Evolutionary conservation across 2,888 invertebrate species (phyloP).

Genomic region (Gymnoscelis rufifasciata): DNA sequence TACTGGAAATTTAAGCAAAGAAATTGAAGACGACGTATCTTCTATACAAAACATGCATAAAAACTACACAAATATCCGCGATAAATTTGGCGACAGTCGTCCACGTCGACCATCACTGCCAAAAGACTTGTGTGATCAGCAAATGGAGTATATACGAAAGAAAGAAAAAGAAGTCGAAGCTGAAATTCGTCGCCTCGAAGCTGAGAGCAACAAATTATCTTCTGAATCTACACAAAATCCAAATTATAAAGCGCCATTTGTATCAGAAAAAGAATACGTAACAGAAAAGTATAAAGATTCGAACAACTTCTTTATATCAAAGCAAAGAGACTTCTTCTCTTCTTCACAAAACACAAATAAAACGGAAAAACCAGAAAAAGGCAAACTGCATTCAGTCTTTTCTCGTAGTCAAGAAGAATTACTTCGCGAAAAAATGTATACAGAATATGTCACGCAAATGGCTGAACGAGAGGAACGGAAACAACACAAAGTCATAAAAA

Average conservation of each 20-base stretch:
- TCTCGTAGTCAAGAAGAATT: slow-evolving; percentile 85
- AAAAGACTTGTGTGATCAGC: slow-evolving; percentile 81
- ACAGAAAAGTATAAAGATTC: slow-evolving; percentile 40
- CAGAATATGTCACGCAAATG: slow-evolving; percentile 89
- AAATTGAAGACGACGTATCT: slow-evolving; percentile 69
- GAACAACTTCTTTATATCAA: slow-evolving; percentile 62
- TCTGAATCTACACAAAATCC: slow-evolving; percentile 33
- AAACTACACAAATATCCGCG: slow-evolving; percentile 50
- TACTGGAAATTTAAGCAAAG: slow-evolving; percentile 67
- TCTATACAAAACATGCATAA: slow-evolving; percentile 71
- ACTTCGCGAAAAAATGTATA: slow-evolving; percentile 89
- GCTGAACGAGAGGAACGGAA: slow-evolving; percentile 88
- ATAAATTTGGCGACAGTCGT: slow-evolving; percentile 34
- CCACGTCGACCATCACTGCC: slow-evolving; percentile 81
- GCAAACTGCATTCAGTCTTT: slow-evolving; percentile 57
- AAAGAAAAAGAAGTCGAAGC: slow-evolving; percentile 84
- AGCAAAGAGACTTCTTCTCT: slow-evolving; percentile 64
- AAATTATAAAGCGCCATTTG: slow-evolving; percentile 61
- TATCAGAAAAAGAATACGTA: slow-evolving; percentile 53
- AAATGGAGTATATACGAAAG: slow-evolving; percentile 82
- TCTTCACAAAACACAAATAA: slow-evolving; percentile 36
- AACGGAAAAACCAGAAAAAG: slow-evolving; percentile 36
- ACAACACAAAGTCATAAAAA: slow-evolving; percentile 88
- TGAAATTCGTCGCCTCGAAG: slow-evolving; percentile 82
- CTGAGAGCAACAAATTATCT: slow-evolving; percentile 60